Conservation (phyloP, 2,888 invertebrate species). For the Siphonodentalium dalli region DNA sequence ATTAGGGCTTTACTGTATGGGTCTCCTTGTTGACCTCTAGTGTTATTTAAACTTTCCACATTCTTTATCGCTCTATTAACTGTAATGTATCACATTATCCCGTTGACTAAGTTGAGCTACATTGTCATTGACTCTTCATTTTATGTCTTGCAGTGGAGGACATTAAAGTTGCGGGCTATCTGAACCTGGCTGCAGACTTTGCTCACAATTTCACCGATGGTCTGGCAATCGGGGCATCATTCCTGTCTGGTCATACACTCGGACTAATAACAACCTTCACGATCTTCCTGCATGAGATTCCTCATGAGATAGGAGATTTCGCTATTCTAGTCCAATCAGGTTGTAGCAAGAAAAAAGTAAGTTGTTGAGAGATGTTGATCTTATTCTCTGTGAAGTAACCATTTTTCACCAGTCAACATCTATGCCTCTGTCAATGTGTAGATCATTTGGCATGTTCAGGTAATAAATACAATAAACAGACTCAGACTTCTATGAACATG, state of each 20-base stretch:
- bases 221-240: slow-evolving; percentile 97
- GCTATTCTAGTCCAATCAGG: slow-evolving; percentile 98
- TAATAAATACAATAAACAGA: too few relatives aligned
- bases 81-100: too few relatives aligned
- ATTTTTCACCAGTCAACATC: not conserved
- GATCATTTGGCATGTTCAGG: too few relatives aligned
- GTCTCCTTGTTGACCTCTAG: too few relatives aligned
- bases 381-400: not conserved
- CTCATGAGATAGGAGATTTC: slow-evolving; percentile 99
- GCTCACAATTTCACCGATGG: slow-evolving; percentile 99
- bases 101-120: too few relatives aligned
- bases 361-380: not conserved
- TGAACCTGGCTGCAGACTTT: slow-evolving; percentile 97
- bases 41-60: too few relatives aligned
- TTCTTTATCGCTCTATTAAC: too few relatives aligned
- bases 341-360: slow-evolving; percentile 83
- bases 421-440: too few relatives aligned
- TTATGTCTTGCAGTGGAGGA: slow-evolving; percentile 44
- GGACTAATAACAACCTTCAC: slow-evolving; percentile 85
- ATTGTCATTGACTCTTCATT: too few relatives aligned
- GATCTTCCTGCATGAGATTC: slow-evolving; percentile 96
- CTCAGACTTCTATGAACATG: too few relatives aligned
- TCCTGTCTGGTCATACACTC: slow-evolving; percentile 83
- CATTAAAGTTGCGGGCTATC: slow-evolving; percentile 86
- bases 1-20: too few relatives aligned